Conservation (phyloP, 2,113 vertebrate genomes). For the Toxostoma redivivum region DNA sequence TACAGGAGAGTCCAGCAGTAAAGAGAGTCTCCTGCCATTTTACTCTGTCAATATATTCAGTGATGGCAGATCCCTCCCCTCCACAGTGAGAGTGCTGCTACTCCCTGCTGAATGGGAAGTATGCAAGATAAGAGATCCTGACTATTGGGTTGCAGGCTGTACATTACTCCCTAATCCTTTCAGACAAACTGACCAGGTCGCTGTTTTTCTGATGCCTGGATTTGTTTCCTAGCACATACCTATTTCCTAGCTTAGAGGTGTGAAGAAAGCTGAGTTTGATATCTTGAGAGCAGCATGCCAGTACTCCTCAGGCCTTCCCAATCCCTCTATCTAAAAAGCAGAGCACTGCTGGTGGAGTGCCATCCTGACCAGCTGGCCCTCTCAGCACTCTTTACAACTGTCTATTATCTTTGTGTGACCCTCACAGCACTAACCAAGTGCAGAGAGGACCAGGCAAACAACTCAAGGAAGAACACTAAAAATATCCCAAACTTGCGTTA, state of each 20-base stretch:
- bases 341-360: not conserved
- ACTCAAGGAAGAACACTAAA: slow-evolving; percentile 35
- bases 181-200: not conserved
- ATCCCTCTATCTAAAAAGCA: slow-evolving; percentile 14
- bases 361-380: slow-evolving; percentile 19
- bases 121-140: not conserved
- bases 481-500: not conserved
- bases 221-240: not conserved
- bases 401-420: slow-evolving; percentile 32
- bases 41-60: not conserved
- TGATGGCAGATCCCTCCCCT: not conserved
- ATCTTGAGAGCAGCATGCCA: slow-evolving; percentile 18
- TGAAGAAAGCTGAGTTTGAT: slow-evolving; percentile 29
- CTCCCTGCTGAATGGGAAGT: not conserved
- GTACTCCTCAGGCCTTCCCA: not conserved
- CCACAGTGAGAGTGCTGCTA: not conserved
- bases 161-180: not conserved
- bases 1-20: not conserved
- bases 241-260: not conserved
- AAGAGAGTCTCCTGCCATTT: not conserved
- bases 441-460: slow-evolving; percentile 1
- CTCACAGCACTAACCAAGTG: not conserved
- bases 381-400: slow-evolving; percentile 10
- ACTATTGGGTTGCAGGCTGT: not conserved
- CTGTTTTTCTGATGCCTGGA: not conserved